Evolutionary conservation across 2,888 invertebrate species (phyloP).

Genomic region (Helleia helle): DNA sequence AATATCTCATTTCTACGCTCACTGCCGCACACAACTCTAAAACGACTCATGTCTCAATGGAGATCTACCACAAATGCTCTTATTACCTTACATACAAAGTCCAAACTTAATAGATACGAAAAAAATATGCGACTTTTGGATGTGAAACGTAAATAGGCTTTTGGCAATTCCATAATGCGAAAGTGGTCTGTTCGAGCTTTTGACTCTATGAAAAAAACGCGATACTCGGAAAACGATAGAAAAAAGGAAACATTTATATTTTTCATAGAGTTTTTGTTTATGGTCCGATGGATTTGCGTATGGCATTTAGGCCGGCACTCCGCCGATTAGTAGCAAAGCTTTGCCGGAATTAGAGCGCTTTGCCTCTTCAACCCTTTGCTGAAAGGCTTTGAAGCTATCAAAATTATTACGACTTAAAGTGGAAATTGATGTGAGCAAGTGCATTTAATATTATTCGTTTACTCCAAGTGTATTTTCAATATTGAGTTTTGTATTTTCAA

Average conservation of each 20-base stretch:
- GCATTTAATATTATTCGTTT: neutral
- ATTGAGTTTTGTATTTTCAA: neutral
- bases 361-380: slow-evolving; percentile 32
- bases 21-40: slow-evolving; percentile 37
- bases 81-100: neutral
- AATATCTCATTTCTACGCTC: slow-evolving; percentile 75
- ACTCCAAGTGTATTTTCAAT: neutral
- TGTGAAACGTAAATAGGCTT: slow-evolving; percentile 53
- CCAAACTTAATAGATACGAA: slow-evolving; percentile 2
- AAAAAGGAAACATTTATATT: slow-evolving; percentile 70
- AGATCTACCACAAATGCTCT: neutral
- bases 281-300: slow-evolving; percentile 64
- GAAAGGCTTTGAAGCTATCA: slow-evolving; percentile 60
- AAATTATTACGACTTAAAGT: slow-evolving; percentile 46
- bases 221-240: slow-evolving; percentile 69
- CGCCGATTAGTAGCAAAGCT: slow-evolving; percentile 60
- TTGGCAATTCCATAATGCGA: slow-evolving; percentile 75
- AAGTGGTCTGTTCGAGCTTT: slow-evolving; percentile 75
- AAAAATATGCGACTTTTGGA: slow-evolving; percentile 32
- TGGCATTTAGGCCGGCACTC: slow-evolving; percentile 70
- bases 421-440: slow-evolving; percentile 4
- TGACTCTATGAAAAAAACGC: slow-evolving; percentile 71
- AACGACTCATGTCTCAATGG: slow-evolving; percentile 28
- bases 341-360: slow-evolving; percentile 43
- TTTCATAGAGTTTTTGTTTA: slow-evolving; percentile 72